Conservation (phyloP, 2,113 vertebrate genomes). For the Pleuronectes platessa region DNA sequence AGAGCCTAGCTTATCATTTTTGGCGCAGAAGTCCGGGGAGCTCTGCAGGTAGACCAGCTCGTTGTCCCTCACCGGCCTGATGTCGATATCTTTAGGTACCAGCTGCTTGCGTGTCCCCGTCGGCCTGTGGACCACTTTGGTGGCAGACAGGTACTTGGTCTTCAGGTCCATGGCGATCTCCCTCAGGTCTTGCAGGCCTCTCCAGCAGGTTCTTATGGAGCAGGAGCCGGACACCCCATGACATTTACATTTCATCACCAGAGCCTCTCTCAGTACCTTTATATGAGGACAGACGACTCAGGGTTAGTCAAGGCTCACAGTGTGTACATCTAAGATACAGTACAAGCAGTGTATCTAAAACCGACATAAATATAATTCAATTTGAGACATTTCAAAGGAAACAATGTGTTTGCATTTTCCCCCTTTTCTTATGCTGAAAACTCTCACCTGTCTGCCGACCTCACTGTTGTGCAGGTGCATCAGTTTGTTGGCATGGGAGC, state of each 20-base stretch:
- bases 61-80: constrained; percentile 93
- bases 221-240: constrained; percentile 98
- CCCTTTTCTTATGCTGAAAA: too few relatives aligned
- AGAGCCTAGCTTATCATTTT: constrained; percentile 94
- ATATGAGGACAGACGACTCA: background rate
- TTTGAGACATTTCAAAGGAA: too few relatives aligned
- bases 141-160: constrained; percentile 96
- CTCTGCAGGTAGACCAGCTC: constrained; percentile 98
- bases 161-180: constrained; percentile 95
- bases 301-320: background rate
- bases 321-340: background rate
- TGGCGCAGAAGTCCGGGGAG: constrained; percentile 94
- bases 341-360: background rate
- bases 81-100: constrained; percentile 98
- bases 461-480: constrained; percentile 99
- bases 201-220: constrained; percentile 98
- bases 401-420: background rate
- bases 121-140: constrained; percentile 94
- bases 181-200: constrained; percentile 92
- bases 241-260: constrained; percentile 99
- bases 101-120: constrained; percentile 97
- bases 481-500: constrained; percentile 97
- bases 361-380: too few relatives aligned
- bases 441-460: constrained; percentile 95
- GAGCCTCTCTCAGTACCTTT: constrained; percentile 89